These are phyloP conservation scores for Dreissena polymorpha DNA, from an alignment of 1,140 invertebrate genomes.

Conservation along the genomic window DNA sequence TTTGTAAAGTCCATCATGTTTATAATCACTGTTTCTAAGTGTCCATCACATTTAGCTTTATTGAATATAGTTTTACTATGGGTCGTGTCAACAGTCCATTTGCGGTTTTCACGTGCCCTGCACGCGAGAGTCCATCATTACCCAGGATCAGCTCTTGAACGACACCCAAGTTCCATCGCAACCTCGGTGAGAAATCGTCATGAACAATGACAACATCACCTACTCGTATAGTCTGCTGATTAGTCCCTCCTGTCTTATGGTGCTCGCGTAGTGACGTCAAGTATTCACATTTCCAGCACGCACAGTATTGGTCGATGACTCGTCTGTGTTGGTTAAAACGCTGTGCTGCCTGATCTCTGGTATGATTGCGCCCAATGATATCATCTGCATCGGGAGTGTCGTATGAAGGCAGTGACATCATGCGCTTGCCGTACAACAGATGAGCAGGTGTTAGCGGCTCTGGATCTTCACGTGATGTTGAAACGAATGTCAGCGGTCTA, in stretches of 20 bases:
- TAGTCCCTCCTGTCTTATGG: background rate
- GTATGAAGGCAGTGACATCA: too few relatives aligned
- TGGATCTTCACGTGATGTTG: too few relatives aligned
- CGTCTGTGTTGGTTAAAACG: background rate
- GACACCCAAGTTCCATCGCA: background rate
- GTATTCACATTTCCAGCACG: slow-evolving; percentile 1
- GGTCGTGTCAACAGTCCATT: background rate
- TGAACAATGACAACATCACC: background rate
- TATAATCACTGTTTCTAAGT: too few relatives aligned
- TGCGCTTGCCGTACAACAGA: too few relatives aligned
- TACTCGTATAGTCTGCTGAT: background rate
- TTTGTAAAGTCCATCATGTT: too few relatives aligned
- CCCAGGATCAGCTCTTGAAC: background rate
- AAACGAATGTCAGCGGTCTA: too few relatives aligned
- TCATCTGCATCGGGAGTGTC: too few relatives aligned
- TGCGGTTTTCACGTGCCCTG: background rate
- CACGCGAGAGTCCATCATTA: background rate
- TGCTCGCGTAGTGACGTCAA: background rate
- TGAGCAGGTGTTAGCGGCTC: too few relatives aligned
- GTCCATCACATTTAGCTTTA: background rate
- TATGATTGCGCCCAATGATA: too few relatives aligned
- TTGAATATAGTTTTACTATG: background rate
- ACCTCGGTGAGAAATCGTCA: slow-evolving; percentile 1
- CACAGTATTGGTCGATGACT: background rate
- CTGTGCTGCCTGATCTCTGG: background rate